phyloP scores from a whole-genome alignment of 2,888 invertebrate species.

The Chloroclystis v-ata region DNA sequence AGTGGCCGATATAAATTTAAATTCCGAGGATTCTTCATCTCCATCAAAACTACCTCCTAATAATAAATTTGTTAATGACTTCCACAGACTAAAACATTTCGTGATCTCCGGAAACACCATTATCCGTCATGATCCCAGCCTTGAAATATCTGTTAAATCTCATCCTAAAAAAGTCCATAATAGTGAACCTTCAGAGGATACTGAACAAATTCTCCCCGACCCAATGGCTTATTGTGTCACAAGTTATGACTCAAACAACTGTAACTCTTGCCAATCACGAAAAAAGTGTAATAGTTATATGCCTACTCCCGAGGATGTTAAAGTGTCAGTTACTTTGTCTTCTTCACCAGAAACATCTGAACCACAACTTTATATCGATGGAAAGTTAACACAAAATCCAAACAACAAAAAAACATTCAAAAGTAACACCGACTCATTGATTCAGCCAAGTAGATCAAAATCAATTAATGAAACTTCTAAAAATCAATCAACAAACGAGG shows the following conservation, averaged over 20 bases:
- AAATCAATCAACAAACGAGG: too few species aligned
- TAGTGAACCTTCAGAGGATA: not conserved
- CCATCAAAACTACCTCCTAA: not conserved
- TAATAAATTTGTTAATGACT: not conserved
- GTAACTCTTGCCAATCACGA: not conserved
- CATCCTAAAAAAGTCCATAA: not conserved
- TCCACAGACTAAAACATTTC: not conserved
- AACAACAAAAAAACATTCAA: not conserved
- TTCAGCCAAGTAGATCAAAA: too few species aligned
- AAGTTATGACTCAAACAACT: not conserved
- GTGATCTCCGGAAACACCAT: not conserved
- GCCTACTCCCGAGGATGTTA: not conserved
- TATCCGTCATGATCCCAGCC: not conserved
- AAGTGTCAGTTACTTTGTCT: not conserved
- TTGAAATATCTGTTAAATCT: slow-evolving; percentile 1
- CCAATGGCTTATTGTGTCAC: not conserved
- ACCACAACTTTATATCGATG: not conserved
- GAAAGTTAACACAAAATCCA: not conserved
- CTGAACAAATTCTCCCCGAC: not conserved
- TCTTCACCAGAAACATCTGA: not conserved
- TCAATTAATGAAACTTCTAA: too few species aligned
- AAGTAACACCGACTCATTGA: too few species aligned
- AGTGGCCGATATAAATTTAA: too few species aligned
- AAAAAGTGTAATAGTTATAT: not conserved
- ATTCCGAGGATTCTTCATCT: not conserved